A percentile compares a stretch with the other conserved stretches of the same genome.
Evolutionary conservation across 1,140 invertebrate species (phyloP).

Genomic region (Neodiprion virginianus): DNA sequence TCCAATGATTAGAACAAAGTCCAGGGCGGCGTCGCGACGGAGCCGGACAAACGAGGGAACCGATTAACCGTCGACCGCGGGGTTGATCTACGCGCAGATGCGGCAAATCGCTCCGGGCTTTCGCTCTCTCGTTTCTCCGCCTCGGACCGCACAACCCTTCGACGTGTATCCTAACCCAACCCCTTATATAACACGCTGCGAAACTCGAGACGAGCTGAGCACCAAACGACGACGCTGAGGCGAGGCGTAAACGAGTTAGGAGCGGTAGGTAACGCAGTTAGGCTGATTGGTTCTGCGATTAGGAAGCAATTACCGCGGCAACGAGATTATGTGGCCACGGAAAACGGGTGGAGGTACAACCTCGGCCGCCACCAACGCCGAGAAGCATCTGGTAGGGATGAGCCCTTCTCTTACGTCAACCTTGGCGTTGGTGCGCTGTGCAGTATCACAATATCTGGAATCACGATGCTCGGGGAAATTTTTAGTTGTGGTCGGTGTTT

Average conservation of each 20-base stretch:
- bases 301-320: conserved; percentile 34
- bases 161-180: background rate
- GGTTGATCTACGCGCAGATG: conserved; percentile 19
- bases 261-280: conserved; percentile 29
- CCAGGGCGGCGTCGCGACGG: background rate
- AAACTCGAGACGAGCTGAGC: too few species aligned
- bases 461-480: too few species aligned
- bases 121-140: background rate
- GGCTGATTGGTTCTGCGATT: conserved; percentile 34
- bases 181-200: too few species aligned
- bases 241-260: conserved; percentile 29
- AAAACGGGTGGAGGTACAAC: background rate
- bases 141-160: background rate
- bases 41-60: conserved; percentile 23
- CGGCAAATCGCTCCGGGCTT: background rate
- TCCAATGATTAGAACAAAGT: conserved; percentile 5
- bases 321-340: conserved; percentile 33
- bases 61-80: conserved; percentile 24
- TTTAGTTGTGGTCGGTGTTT: too few species aligned
- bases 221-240: too few species aligned
- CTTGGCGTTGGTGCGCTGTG: too few species aligned
- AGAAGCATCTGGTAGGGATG: too few species aligned
- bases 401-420: too few species aligned
- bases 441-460: too few species aligned
- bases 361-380: too few species aligned